These are phyloP conservation scores for Elmis aenea DNA, from an alignment of 2,888 invertebrate species.

Conservation along the genomic window DNA sequence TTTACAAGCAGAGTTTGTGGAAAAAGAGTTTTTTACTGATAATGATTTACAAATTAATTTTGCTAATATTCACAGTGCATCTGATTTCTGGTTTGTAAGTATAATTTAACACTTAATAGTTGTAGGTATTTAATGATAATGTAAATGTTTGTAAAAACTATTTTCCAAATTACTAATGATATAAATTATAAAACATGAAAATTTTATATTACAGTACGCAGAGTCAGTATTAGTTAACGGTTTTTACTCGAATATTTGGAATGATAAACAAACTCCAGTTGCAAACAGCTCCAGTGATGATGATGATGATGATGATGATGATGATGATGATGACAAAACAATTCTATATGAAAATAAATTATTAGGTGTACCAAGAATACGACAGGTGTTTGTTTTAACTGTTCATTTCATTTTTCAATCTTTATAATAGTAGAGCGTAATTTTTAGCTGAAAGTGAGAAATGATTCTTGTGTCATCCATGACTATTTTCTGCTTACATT, in stretches of 20 bases:
- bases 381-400: constrained; percentile 45
- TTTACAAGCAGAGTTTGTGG: constrained; percentile 53
- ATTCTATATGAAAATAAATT: constrained; percentile 55
- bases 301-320: no score
- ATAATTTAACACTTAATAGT: no score
- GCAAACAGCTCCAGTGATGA: constrained; percentile 32
- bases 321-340: constrained; percentile 39
- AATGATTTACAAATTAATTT: constrained; percentile 38
- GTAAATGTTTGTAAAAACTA: no score
- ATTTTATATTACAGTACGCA: constrained; percentile 32
- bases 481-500: constrained; percentile 59
- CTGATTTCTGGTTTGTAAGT: constrained; percentile 57
- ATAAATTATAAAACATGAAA: no score
- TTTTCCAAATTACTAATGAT: no score
- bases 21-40: constrained; percentile 40
- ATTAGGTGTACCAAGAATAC: constrained; percentile 55
- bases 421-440: constrained; percentile 4
- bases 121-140: no score
- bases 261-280: constrained; percentile 30
- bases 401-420: background rate
- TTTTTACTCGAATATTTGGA: constrained; percentile 57
- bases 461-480: constrained; percentile 60
- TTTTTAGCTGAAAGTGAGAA: constrained; percentile 49
- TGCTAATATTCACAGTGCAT: constrained; percentile 44
- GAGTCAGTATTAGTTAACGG: constrained; percentile 50